Evolutionary conservation across 2,113 vertebrate species (phyloP).

Genomic region (Ochotona curzoniae): DNA sequence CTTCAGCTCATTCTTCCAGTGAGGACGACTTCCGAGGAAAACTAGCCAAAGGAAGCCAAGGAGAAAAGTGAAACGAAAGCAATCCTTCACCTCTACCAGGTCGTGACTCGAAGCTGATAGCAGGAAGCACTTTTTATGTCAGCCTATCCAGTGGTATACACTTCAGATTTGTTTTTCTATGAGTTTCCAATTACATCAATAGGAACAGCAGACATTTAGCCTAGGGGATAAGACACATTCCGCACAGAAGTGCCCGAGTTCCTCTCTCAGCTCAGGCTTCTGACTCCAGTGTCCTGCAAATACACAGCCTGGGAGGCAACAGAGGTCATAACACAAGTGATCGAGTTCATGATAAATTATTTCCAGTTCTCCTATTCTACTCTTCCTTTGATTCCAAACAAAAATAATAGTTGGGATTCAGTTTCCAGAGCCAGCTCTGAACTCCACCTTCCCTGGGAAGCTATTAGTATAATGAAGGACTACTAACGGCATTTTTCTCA

Average conservation of each 20-base stretch:
- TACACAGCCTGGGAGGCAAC: too few species aligned
- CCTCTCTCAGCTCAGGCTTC: too few species aligned
- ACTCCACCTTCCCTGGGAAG: too few species aligned
- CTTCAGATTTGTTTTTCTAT: background rate
- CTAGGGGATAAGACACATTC: too few species aligned
- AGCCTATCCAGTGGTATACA: constrained; percentile 1
- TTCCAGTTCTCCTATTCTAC: background rate
- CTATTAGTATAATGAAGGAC: background rate
- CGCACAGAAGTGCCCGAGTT: too few species aligned
- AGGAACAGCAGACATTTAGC: background rate
- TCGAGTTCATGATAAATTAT: background rate
- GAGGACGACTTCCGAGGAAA: constrained; percentile 22
- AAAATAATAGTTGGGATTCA: too few species aligned
- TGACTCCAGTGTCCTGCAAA: too few species aligned
- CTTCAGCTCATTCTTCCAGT: constrained; percentile 54
- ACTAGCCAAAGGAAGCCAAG: constrained; percentile 50
- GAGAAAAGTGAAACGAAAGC: constrained; percentile 62
- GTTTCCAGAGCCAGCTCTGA: too few species aligned
- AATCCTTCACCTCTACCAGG: constrained; percentile 19
- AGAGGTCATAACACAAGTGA: too few species aligned
- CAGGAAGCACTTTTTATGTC: constrained; percentile 4
- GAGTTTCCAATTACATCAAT: constrained; percentile 23
- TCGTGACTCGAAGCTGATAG: too few species aligned
- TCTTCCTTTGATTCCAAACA: background rate
- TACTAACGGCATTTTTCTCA: background rate